Percentiles rank a stretch among this genome's conserved stretches.
Conservation (phyloP, 2,113 vertebrate species). For the Machaerirhynchus nigripectus region DNA sequence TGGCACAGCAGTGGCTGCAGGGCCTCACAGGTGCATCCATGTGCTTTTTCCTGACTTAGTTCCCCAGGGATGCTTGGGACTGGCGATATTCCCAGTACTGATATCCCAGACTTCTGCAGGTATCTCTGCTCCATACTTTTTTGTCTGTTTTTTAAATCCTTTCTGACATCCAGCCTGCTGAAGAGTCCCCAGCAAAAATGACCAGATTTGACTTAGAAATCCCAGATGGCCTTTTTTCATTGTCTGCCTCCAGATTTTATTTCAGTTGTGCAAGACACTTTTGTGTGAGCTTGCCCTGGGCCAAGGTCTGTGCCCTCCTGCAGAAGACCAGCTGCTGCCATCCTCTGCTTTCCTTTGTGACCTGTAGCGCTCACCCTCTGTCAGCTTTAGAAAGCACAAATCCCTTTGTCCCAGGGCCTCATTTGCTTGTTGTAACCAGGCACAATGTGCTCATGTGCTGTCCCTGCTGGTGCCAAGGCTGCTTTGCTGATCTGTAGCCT, state of each 20-base stretch:
- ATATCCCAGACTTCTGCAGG: neutral
- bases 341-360: slow-evolving; percentile 5
- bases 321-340: slow-evolving; percentile 3
- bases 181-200: neutral
- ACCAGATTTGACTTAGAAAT: neutral
- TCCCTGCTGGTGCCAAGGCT: slow-evolving; percentile 32
- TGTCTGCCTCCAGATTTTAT: neutral
- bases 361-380: neutral
- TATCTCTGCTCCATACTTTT: neutral
- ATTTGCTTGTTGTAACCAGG: slow-evolving; percentile 45
- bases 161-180: neutral
- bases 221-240: neutral
- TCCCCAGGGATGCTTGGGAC: neutral
- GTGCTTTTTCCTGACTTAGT: neutral
- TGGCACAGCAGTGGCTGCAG: neutral
- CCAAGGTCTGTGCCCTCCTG: neutral
- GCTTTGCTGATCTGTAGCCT: slow-evolving; percentile 39
- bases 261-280: neutral
- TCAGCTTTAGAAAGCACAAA: slow-evolving; percentile 42
- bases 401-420: slow-evolving; percentile 33
- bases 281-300: neutral
- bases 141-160: neutral
- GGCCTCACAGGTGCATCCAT: fast-evolving
- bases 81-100: neutral
- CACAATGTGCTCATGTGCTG: slow-evolving; percentile 33